Base-by-base conservation (phyloP, 2,888 invertebrate species). In the Melinaea marsaeus region DNA sequence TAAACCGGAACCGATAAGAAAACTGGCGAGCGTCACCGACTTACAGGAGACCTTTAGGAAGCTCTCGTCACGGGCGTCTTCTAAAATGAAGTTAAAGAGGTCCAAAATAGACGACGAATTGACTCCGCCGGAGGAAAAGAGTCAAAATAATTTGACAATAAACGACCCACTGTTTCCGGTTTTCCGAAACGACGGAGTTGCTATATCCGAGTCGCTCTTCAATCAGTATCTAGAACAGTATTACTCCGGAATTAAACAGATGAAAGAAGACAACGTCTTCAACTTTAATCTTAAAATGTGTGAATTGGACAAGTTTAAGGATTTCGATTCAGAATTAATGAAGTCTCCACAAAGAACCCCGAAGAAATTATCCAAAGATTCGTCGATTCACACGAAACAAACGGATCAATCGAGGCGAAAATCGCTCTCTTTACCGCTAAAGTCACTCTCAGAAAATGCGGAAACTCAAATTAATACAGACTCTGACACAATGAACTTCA, bases 151-250 rank as follows among this genome's bases (percentile, higher is more conserved):
- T 37, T 93, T 94, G 77, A 95, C 96, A 0, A 95, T 96, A 61
- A 93, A 94, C 55, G 96, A 96, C 82, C 96, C 96, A 1, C 92
- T 91, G 65, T 95, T 94, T 88, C 96, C 96, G 0, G 93, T 95
- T 33, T 95, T 95, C 72, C 93, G 94, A 75, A 92, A 92, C 65
- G 94, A 95, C 70, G 96, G 96, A 0, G 92, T 94, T 57, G 93
- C 94, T 4, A 94, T 94, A 63, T 96, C 96, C 0, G 93, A 93
- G 69, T 93, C 93, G 5, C 85, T 96, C 0, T 95, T 95, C 79
- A 93, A 94, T 72, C 92, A 94, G 72, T 94, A 94, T 72, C 84
- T 95, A 60, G 92, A 93, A 51, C 92, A 93, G 69, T 94, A 95
- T 72, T 93, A 93, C 69, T 90, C 92, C 2, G 88, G 92, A 62